Evolutionary conservation across 2,888 invertebrate genomes (phyloP).

Genomic region (Harpalus rubripes): DNA sequence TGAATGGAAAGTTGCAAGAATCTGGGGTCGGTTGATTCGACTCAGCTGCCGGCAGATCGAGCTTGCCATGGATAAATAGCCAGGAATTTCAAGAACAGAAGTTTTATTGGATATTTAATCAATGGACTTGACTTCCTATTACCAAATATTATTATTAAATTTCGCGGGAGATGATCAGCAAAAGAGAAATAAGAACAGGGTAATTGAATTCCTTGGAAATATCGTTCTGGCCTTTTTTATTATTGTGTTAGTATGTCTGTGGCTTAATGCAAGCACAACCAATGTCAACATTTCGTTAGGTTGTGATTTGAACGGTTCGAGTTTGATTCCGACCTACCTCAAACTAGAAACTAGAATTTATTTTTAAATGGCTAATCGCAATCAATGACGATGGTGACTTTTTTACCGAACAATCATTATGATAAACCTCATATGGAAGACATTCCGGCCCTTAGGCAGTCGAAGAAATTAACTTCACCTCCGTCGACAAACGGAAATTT

Average conservation of each 20-base stretch:
- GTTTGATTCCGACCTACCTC: no score
- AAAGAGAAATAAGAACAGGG: background rate
- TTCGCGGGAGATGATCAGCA: background rate
- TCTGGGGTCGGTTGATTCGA: background rate
- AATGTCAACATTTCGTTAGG: no score
- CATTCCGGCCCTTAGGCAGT: no score
- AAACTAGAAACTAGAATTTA: no score
- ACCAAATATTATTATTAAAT: constrained; percentile 25
- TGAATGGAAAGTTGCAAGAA: constrained; percentile 58
- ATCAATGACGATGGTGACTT: no score
- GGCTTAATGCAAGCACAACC: no score
- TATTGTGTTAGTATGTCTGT: background rate
- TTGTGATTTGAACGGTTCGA: no score
- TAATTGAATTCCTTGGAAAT: background rate
- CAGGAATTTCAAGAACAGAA: background rate
- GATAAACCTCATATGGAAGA: no score
- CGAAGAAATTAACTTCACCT: no score
- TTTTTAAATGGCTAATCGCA: no score
- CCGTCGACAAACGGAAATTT: no score
- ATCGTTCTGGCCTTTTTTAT: background rate
- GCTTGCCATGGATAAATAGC: constrained; percentile 23
- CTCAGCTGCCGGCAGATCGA: background rate
- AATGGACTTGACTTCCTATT: constrained; percentile 12
- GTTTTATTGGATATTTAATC: constrained; percentile 37
- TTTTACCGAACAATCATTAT: no score